A percentile compares a stretch with the other conserved stretches of the same genome.
phyloP scores from a whole-genome alignment of 1,140 invertebrate species.

The Mactra quadrangularis region DNA sequence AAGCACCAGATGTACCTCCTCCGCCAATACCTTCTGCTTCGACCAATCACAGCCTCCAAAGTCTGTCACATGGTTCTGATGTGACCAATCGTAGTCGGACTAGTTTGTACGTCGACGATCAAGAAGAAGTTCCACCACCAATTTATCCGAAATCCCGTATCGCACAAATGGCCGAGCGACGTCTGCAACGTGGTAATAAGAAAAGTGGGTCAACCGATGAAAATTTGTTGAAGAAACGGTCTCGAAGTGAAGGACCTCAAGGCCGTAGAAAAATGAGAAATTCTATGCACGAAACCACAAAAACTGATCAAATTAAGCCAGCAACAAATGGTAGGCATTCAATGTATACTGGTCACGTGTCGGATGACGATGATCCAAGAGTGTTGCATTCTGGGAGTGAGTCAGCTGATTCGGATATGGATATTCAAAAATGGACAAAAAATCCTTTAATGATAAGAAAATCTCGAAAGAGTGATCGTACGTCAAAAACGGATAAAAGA shows the following conservation, averaged over 20 bases:
- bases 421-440: constrained; percentile 75
- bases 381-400: constrained; percentile 67
- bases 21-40: constrained; percentile 40
- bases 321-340: constrained; percentile 62
- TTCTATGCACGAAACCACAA: constrained; percentile 64
- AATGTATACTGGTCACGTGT: constrained; percentile 67
- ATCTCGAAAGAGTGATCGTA: constrained; percentile 67
- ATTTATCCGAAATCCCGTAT: constrained; percentile 39
- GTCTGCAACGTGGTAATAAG: constrained; percentile 54
- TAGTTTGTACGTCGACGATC: neutral
- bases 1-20: constrained; percentile 46
- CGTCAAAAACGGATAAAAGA: constrained; percentile 60
- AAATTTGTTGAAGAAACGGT: constrained; percentile 68
- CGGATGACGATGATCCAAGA: constrained; percentile 65
- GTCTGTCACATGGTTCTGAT: constrained; percentile 38
- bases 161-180: constrained; percentile 70
- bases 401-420: constrained; percentile 71
- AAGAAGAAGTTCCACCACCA: constrained; percentile 12
- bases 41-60: constrained; percentile 22
- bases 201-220: constrained; percentile 19
- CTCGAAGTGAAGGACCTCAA: constrained; percentile 77
- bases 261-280: constrained; percentile 64
- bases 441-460: constrained; percentile 76
- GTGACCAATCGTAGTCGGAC: constrained; percentile 10
- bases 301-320: constrained; percentile 39